Conservation (phyloP, 2,113 vertebrate species). For the Myrmecobius fasciatus region DNA sequence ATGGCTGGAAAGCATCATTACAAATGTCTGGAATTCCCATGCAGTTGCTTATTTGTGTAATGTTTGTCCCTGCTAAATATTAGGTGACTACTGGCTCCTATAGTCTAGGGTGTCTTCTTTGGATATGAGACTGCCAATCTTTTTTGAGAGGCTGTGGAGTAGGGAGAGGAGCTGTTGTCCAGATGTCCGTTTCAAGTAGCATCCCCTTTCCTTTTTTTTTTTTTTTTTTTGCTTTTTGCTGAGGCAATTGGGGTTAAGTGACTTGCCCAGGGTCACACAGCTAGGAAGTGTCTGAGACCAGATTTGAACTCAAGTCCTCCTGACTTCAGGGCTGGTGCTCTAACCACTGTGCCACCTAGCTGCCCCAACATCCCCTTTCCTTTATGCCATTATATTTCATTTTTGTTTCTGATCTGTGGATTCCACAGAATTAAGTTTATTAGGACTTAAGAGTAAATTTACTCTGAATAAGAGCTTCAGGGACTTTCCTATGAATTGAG, state of each 20-base stretch:
- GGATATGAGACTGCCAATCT: not conserved
- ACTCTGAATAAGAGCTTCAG: constrained; percentile 23
- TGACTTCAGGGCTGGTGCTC: too few species aligned
- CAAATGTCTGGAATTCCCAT: not conserved
- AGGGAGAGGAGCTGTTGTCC: not conserved
- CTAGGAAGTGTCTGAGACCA: too few species aligned
- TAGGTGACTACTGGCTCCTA: not conserved
- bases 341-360: too few species aligned
- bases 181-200: not conserved
- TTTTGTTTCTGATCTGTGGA: constrained; percentile 40
- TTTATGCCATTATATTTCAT: not conserved
- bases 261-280: too few species aligned
- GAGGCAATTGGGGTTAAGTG: too few species aligned
- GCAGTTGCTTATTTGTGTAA: not conserved
- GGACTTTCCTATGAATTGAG: not conserved
- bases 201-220: not conserved
- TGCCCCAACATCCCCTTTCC: too few species aligned
- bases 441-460: constrained; percentile 36
- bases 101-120: not conserved
- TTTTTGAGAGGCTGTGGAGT: too few species aligned
- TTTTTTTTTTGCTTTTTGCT: too few species aligned
- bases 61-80: not conserved
- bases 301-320: too few species aligned
- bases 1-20: not conserved
- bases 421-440: constrained; percentile 2